A percentile compares a stretch with the other conserved stretches of the same genome.
These are phyloP conservation scores for Drosophila kohkoa DNA, from an alignment of 1,140 invertebrate genomes.

Conservation along the genomic window DNA sequence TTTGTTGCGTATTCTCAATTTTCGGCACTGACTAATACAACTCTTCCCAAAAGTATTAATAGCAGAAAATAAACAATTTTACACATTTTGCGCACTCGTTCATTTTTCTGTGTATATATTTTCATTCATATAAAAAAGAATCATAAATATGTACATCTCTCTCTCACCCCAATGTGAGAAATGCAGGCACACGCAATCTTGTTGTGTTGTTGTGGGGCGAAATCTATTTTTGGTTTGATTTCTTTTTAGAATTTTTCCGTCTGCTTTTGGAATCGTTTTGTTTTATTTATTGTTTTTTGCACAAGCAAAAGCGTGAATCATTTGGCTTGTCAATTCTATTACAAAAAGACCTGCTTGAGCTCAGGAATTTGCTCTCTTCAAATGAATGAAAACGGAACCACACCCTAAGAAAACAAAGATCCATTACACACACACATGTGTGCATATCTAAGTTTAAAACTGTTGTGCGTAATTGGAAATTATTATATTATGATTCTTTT, in stretches of 20 bases:
- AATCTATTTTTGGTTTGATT: conserved; percentile 33
- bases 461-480: conserved; percentile 44
- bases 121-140: conserved; percentile 21
- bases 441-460: conserved; percentile 26
- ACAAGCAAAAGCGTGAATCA: conserved; percentile 35
- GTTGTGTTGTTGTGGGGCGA: neutral
- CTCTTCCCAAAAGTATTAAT: neutral
- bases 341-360: conserved; percentile 4
- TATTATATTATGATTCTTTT: conserved; percentile 34
- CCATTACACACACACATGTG: conserved; percentile 2
- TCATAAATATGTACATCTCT: conserved; percentile 13
- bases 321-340: conserved; percentile 27
- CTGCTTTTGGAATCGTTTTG: conserved; percentile 21
- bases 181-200: conserved; percentile 17
- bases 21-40: neutral
- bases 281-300: conserved; percentile 17
- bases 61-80: neutral
- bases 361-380: conserved; percentile 15
- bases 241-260: conserved; percentile 24
- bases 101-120: conserved; percentile 4
- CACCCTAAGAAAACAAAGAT: conserved; percentile 32
- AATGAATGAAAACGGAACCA: conserved; percentile 45
- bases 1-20: conserved; percentile 10
- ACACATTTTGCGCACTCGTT: neutral
- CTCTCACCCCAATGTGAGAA: conserved; percentile 6